These are phyloP conservation scores for Takifugu flavidus DNA, from an alignment of 2,113 vertebrate species.

Conservation along the genomic window DNA sequence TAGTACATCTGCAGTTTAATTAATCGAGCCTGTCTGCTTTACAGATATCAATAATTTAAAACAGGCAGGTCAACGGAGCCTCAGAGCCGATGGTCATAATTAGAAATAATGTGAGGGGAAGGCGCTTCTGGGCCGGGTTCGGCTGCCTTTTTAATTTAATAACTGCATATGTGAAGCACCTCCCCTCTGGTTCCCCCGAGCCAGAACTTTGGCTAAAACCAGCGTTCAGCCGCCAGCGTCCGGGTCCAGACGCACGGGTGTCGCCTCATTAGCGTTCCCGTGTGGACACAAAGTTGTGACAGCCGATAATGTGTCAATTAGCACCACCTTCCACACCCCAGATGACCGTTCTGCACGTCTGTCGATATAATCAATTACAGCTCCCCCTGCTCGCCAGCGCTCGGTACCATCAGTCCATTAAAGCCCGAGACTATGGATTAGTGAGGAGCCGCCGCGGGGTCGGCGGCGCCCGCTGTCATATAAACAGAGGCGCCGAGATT, in stretches of 20 bases:
- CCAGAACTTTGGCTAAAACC: constrained; percentile 23
- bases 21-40: constrained; percentile 63
- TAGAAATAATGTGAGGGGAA: constrained; percentile 43
- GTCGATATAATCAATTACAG: constrained; percentile 59
- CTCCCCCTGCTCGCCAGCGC: constrained; percentile 27
- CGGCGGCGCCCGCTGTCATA: constrained; percentile 22
- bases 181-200: constrained; percentile 40
- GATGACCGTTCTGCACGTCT: constrained; percentile 39
- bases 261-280: constrained; percentile 26
- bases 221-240: too few relatives aligned
- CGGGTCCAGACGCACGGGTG: not conserved
- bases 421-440: constrained; percentile 58
- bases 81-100: constrained; percentile 64
- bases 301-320: constrained; percentile 38
- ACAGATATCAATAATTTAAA: constrained; percentile 68
- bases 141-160: constrained; percentile 43
- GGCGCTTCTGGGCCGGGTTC: constrained; percentile 26
- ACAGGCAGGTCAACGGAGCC: constrained; percentile 44
- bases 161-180: constrained; percentile 3
- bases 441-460: constrained; percentile 16
- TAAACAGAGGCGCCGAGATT: constrained; percentile 32
- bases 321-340: constrained; percentile 8
- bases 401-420: constrained; percentile 50
- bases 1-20: constrained; percentile 71
- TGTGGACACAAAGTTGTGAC: constrained; percentile 14